Conservation (phyloP, 2,888 invertebrate species). For the Cerceris rybyensis region DNA sequence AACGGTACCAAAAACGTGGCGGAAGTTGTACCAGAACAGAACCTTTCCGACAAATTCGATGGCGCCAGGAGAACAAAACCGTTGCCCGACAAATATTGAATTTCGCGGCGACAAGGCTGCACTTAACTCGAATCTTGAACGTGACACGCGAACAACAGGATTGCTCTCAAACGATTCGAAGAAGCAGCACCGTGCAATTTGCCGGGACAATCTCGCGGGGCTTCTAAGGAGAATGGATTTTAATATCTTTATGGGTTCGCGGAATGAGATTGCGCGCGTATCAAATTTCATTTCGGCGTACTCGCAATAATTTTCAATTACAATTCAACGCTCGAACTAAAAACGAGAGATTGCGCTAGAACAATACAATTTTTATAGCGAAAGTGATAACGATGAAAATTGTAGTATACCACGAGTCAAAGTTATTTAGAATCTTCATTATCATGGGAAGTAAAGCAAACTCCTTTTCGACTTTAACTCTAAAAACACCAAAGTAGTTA, state of each 20-base stretch:
- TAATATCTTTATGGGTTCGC: constrained; percentile 9
- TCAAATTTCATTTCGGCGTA: neutral
- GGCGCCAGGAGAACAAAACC: constrained; percentile 53
- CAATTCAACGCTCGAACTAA: neutral
- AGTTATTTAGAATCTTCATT: too few species aligned
- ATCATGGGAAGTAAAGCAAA: too few species aligned
- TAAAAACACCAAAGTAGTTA: too few species aligned
- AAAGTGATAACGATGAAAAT: too few species aligned
- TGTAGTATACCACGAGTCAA: too few species aligned
- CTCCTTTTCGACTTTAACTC: too few species aligned
- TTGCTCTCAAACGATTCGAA: constrained; percentile 20
- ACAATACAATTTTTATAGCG: too few species aligned
- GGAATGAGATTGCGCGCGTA: constrained; percentile 6
- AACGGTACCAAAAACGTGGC: neutral
- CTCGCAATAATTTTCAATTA: neutral
- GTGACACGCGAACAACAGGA: constrained; percentile 22
- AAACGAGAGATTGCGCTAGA: too few species aligned
- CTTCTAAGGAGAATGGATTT: constrained; percentile 11
- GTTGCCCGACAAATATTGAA: constrained; percentile 59
- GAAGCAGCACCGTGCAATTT: constrained; percentile 42
- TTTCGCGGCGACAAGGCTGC: constrained; percentile 49
- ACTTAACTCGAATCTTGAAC: constrained; percentile 26
- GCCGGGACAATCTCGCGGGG: constrained; percentile 37
- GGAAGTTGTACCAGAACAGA: neutral
- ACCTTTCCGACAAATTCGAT: constrained; percentile 43